These are phyloP conservation scores for Cosmia pyralina DNA, from an alignment of 2,888 invertebrate genomes.

Conservation along the genomic window DNA sequence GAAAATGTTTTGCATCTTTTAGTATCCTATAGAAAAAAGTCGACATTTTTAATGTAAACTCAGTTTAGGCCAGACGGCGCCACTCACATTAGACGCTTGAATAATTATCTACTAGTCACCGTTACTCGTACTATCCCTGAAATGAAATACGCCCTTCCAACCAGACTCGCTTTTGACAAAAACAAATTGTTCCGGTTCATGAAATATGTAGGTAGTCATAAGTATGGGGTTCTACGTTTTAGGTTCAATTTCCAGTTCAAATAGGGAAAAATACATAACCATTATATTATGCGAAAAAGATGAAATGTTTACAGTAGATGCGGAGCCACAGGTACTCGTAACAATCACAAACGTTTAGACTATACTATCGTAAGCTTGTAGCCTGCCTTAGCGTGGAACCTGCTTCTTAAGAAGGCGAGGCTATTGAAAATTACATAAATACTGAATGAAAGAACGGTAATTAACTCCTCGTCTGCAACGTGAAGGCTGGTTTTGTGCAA, in stretches of 20 bases:
- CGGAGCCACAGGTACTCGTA: background rate
- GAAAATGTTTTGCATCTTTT: background rate
- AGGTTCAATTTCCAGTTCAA: background rate
- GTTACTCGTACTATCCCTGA: constrained; percentile 17
- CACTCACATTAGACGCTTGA: constrained; percentile 43
- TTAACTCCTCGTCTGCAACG: constrained; percentile 45
- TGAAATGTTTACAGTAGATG: background rate
- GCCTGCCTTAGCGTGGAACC: constrained; percentile 27
- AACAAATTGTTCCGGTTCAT: constrained; percentile 29
- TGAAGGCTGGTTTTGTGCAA: constrained; percentile 20
- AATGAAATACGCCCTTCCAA: constrained; percentile 18
- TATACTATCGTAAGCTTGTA: constrained; percentile 15
- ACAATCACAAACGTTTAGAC: background rate
- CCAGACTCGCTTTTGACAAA: constrained; percentile 17
- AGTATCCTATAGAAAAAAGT: background rate
- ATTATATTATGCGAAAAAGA: background rate
- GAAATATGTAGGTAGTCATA: constrained; percentile 2
- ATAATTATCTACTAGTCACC: constrained; percentile 47
- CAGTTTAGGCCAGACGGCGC: constrained; percentile 43
- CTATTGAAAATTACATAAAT: constrained; percentile 63
- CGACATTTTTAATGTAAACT: background rate
- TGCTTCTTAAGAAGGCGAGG: constrained; percentile 48
- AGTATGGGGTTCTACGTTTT: background rate
- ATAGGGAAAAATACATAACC: background rate
- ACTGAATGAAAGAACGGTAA: constrained; percentile 56